These are phyloP conservation scores for Temnopleurus reevesii DNA, from an alignment of 53 echinoderm and acorn worm genomes.

Conservation along the genomic window DNA sequence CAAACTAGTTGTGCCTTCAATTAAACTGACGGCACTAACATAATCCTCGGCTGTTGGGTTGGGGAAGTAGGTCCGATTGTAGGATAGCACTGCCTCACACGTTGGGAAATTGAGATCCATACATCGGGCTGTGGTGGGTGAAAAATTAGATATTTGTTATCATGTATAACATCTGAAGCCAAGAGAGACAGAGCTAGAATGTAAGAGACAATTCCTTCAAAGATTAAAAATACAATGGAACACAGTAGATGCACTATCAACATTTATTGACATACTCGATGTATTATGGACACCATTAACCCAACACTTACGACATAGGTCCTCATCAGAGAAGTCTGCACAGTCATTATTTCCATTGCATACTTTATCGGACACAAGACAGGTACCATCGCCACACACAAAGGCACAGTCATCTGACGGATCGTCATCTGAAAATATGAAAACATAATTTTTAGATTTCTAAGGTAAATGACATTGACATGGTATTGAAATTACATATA, in stretches of 20 bases:
- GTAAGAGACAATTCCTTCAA: no score
- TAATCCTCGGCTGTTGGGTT: neutral
- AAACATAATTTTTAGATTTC: neutral
- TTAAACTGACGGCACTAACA: neutral
- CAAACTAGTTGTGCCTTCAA: neutral
- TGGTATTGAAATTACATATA: no score
- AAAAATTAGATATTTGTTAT: no score
- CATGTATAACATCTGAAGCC: no score
- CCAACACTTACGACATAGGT: conserved; percentile 18
- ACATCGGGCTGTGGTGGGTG: neutral
- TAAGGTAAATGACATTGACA: no score
- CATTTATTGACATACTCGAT: no score
- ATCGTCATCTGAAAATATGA: neutral
- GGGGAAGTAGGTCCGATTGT: conserved; percentile 37
- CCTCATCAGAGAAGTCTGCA: conserved; percentile 62
- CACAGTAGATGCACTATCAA: no score
- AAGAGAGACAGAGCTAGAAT: no score
- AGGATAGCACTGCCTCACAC: neutral
- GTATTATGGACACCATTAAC: no score
- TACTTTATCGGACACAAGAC: neutral
- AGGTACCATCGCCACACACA: neutral
- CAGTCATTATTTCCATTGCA: conserved; percentile 68
- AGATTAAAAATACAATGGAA: no score
- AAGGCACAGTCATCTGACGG: neutral
- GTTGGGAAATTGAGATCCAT: neutral